These are phyloP conservation scores for Arremon aurantiirostris DNA, from an alignment of 2,797 vertebrate genomes.

Conservation along the genomic window DNA sequence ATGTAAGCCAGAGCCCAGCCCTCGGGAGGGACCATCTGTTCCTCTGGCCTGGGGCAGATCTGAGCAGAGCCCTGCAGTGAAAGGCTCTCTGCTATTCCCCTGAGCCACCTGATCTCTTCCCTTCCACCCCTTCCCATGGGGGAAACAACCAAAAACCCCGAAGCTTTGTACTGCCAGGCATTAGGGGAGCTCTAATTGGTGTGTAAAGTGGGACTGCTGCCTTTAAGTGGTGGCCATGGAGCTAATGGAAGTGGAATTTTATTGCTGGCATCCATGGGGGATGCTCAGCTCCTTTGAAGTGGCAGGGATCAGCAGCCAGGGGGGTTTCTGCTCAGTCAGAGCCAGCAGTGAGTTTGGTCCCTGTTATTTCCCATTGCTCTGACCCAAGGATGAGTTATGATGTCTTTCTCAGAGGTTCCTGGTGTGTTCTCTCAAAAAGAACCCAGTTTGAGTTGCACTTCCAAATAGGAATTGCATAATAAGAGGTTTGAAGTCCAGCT, in stretches of 20 bases:
- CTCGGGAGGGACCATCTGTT: conserved; percentile 46
- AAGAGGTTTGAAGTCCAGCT: background rate
- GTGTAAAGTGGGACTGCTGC: background rate
- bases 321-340: background rate
- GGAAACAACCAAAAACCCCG: no score
- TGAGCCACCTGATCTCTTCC: background rate
- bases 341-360: background rate
- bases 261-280: background rate
- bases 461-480: background rate
- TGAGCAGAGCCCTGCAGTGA: conserved; percentile 1
- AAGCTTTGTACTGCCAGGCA: background rate
- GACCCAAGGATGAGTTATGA: fast-evolving
- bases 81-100: conserved; percentile 56
- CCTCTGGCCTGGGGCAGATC: background rate
- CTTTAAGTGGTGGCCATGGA: background rate
- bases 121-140: background rate
- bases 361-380: background rate
- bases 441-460: fast-evolving
- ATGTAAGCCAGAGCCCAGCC: background rate
- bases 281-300: conserved; percentile 11
- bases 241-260: conserved; percentile 41
- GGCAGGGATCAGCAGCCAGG: background rate
- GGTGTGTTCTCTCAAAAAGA: fast-evolving
- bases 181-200: conserved; percentile 1
- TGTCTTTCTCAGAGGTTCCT: background rate